Evolutionary conservation across 92 coral and sea anemone species (phyloP), one percentile per base, ranked within the genome.

Genomic region (Epizoanthus rinbou): DNA sequence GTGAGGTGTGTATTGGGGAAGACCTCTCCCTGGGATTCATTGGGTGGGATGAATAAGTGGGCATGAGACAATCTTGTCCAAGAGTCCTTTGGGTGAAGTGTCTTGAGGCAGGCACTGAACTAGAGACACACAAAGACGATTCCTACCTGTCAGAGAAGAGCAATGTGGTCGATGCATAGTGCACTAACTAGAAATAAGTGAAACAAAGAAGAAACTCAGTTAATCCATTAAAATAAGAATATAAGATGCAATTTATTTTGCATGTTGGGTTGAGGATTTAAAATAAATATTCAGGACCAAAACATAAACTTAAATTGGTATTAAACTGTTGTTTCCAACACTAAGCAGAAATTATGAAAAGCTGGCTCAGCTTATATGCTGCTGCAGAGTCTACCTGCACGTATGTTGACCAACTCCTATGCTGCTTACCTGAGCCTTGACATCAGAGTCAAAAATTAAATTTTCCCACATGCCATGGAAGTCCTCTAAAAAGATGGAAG

Each of bases 381-480:
- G 31, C 31, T 28, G 31, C 2, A 43, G 7, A 24, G 28, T 11
- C 3, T 4, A 19, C 8, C 37, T 64, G 33, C 11, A 64, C 9
- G 11, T 19, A 24, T 22, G 25, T 8, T 2, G 9, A 7, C 22
- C 10, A 39, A n/a, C 50, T 41, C 3, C 19, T 22, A 1, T 25
- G 28, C 9, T 16, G 81, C 84, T 25, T 28, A 96, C 99, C 98
- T 96, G 98, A 53, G 94, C 91, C 85, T 96, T 96, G 39, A 96
- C 92, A 73, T 94, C 99, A 69, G 97, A 87, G 80, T 96, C 99
- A 76, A 91, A 96, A 22, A 96, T 81, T 43, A 96, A 87, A 85
- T 94, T 96, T 68, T 96, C 99, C 99, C 99, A 96, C 53, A 96
- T 62, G 58, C 99, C 98, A 66, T 96, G 92, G 87, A 96, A 96